Percentiles rank a stretch among this genome's conserved stretches.
These are phyloP conservation scores for Apodemia zela DNA, from an alignment of 2,888 invertebrate species.

Conservation along the genomic window DNA sequence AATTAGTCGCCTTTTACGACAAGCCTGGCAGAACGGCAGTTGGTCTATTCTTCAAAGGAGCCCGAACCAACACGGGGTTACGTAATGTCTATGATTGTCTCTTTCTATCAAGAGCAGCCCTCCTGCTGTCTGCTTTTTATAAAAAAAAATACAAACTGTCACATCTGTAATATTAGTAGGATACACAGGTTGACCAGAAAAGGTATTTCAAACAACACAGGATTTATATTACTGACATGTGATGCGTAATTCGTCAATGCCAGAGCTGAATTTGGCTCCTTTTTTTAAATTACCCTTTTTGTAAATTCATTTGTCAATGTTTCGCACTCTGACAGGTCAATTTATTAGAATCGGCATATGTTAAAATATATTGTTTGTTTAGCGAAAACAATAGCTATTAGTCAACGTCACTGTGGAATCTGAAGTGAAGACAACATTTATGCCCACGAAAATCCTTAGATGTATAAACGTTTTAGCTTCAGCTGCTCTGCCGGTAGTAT, in stretches of 20 bases:
- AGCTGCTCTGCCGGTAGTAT: neutral
- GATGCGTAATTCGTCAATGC: conserved; percentile 15
- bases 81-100: too few relatives aligned
- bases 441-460: neutral
- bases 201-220: neutral
- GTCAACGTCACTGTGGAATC: conserved; percentile 25
- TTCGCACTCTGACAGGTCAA: conserved; percentile 25
- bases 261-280: conserved; percentile 15
- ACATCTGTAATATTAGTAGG: too few relatives aligned
- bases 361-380: conserved; percentile 19
- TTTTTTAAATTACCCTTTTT: conserved; percentile 20
- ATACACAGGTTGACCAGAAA: neutral
- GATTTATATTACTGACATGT: conserved; percentile 4
- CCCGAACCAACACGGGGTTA: too few relatives aligned
- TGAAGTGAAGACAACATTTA: conserved; percentile 16
- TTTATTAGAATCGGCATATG: conserved; percentile 27
- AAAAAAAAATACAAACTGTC: neutral
- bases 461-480: neutral
- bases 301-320: conserved; percentile 23
- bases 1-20: too few relatives aligned
- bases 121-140: too few relatives aligned
- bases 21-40: too few relatives aligned
- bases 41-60: too few relatives aligned
- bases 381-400: conserved; percentile 25
- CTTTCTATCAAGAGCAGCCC: too few relatives aligned